A percentile compares a stretch with the other conserved stretches of the same genome.
These are phyloP conservation scores for Cyprinodon brontotheroides DNA, from an alignment of 2,113 vertebrate genomes.

Conservation along the genomic window DNA sequence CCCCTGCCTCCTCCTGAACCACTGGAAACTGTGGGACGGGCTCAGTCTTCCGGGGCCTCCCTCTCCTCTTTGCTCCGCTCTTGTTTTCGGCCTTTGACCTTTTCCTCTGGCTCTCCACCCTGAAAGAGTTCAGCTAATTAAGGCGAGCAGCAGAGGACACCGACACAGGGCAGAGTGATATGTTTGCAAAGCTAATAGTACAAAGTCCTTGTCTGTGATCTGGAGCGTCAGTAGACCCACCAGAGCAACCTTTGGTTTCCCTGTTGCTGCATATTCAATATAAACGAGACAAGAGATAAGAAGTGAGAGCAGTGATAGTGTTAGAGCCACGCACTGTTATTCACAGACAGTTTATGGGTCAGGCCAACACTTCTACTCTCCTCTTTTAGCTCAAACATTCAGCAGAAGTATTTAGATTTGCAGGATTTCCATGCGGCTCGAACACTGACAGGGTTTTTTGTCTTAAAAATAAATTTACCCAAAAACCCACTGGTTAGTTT, in stretches of 20 bases:
- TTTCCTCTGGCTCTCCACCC: conserved; percentile 73
- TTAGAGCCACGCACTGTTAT: conserved; percentile 15
- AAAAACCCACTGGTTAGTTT: conserved; percentile 84
- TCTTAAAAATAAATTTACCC: conserved; percentile 79
- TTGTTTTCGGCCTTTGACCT: conserved; percentile 57
- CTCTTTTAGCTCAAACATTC: neutral
- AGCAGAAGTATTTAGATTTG: neutral
- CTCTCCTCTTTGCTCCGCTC: conserved; percentile 65
- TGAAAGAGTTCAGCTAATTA: conserved; percentile 48
- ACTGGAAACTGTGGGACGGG: conserved; percentile 3
- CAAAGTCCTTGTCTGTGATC: conserved; percentile 70
- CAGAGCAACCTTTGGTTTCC: conserved; percentile 69
- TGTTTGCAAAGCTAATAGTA: conserved; percentile 58
- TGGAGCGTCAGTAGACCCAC: conserved; percentile 52
- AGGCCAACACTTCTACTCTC: neutral
- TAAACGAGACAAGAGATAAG: conserved; percentile 64
- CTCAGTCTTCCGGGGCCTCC: conserved; percentile 74
- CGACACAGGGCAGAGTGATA: conserved; percentile 43
- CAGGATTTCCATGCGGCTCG: conserved; percentile 1
- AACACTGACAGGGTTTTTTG: conserved; percentile 18
- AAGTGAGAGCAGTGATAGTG: conserved; percentile 50
- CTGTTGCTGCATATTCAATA: conserved; percentile 68
- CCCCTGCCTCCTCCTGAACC: conserved; percentile 37
- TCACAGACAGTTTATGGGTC: conserved; percentile 3
- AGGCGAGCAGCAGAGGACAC: conserved; percentile 23